These are phyloP conservation scores for Ennomos fuscantarius DNA, from an alignment of 2,888 invertebrate species.

Conservation along the genomic window DNA sequence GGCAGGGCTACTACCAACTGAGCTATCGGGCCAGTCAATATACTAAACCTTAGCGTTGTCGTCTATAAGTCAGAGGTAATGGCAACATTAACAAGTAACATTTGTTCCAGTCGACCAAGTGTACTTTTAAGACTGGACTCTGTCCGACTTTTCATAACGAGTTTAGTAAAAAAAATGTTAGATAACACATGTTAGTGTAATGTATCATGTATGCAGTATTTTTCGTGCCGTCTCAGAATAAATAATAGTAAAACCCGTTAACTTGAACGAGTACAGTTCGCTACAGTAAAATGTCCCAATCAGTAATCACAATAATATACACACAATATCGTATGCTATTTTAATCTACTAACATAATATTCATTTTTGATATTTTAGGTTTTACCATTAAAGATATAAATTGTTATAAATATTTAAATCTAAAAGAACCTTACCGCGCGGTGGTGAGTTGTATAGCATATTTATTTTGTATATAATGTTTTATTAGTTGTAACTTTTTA, in stretches of 20 bases:
- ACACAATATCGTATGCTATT: no score
- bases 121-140: constrained; percentile 31
- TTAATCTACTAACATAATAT: no score
- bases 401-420: no score
- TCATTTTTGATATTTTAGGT: no score
- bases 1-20: no score
- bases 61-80: constrained; percentile 8
- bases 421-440: no score
- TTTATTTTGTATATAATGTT: no score
- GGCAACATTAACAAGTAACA: constrained; percentile 4
- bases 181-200: constrained; percentile 24
- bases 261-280: constrained; percentile 15
- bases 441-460: no score
- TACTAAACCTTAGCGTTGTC: constrained; percentile 9
- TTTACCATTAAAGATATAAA: no score
- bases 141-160: constrained; percentile 34
- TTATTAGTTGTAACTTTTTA: no score
- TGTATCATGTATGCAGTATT: constrained; percentile 4
- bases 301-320: no score
- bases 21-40: no score
- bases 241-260: background rate
- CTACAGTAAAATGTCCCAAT: background rate
- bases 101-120: constrained; percentile 18
- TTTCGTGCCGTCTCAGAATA: constrained; percentile 10
- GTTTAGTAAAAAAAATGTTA: constrained; percentile 33